A percentile compares a stretch with the other conserved stretches of the same genome.
Evolutionary conservation across 2,797 vertebrate species (phyloP).

Genomic region (Pristis pectinata): DNA sequence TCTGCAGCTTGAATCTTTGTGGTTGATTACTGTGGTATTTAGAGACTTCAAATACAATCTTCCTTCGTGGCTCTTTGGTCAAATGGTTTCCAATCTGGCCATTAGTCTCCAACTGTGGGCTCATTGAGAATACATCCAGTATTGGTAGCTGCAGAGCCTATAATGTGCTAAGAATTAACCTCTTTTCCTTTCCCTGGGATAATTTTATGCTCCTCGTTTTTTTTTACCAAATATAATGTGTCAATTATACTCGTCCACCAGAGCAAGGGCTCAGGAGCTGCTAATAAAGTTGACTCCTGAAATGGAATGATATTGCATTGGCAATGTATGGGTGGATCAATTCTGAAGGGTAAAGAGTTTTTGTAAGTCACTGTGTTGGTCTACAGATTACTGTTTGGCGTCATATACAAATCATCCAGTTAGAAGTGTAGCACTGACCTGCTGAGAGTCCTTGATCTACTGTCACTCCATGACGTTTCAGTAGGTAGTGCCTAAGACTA

Average conservation of each 20-base stretch:
- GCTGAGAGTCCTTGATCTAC: background rate
- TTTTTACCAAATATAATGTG: background rate
- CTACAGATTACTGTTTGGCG: background rate
- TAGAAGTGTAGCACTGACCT: background rate
- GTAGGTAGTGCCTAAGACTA: background rate
- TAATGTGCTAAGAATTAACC: background rate
- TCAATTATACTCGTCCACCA: background rate
- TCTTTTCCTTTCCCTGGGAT: background rate
- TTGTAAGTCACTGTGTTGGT: background rate
- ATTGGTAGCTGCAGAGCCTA: background rate
- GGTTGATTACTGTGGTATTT: background rate
- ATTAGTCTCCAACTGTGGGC: background rate
- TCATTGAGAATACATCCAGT: background rate
- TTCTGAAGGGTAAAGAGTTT: background rate
- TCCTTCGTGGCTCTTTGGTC: background rate
- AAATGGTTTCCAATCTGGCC: background rate
- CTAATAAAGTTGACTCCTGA: background rate
- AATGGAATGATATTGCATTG: background rate
- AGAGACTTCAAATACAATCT: background rate
- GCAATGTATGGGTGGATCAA: background rate
- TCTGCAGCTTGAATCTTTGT: background rate
- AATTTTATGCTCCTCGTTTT: background rate
- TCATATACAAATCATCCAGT: background rate
- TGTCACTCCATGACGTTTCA: background rate
- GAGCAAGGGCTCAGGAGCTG: background rate